phyloP scores from a whole-genome alignment of 1,140 invertebrate species.

The Solenopsis invicta region DNA sequence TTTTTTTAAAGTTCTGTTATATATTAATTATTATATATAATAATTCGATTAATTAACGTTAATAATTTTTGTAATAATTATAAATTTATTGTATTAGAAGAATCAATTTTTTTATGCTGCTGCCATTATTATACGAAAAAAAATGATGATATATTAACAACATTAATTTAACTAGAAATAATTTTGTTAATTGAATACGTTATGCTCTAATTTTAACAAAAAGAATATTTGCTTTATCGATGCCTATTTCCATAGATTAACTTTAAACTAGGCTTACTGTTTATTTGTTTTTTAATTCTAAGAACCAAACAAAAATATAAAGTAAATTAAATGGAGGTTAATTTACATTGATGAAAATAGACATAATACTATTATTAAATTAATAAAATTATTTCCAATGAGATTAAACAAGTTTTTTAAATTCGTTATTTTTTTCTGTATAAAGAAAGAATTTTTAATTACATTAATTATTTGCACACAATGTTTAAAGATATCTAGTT shows the following conservation, averaged over 20 bases:
- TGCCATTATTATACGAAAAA: neutral
- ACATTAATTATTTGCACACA: neutral
- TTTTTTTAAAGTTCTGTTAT: no score
- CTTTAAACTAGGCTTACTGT: no score
- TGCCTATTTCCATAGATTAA: no score
- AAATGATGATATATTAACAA: neutral
- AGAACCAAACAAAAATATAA: no score
- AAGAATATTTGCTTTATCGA: neutral
- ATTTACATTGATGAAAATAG: no score
- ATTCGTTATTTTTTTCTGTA: neutral
- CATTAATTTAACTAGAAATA: neutral
- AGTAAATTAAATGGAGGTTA: no score
- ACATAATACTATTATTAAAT: neutral
- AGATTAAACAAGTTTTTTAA: neutral
- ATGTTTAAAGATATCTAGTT: neutral
- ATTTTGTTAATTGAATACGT: neutral
- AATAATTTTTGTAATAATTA: slow-evolving; percentile 3
- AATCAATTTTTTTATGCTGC: no score
- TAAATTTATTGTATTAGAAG: neutral
- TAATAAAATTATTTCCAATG: neutral
- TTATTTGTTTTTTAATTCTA: no score
- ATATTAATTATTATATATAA: no score
- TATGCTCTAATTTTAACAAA: neutral
- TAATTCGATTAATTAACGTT: neutral
- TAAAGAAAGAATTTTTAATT: neutral